A percentile compares a stretch with the other conserved stretches of the same genome.
These are phyloP conservation scores for Chloroclysta siterata DNA, from an alignment of 2,888 invertebrate genomes.

Conservation along the genomic window DNA sequence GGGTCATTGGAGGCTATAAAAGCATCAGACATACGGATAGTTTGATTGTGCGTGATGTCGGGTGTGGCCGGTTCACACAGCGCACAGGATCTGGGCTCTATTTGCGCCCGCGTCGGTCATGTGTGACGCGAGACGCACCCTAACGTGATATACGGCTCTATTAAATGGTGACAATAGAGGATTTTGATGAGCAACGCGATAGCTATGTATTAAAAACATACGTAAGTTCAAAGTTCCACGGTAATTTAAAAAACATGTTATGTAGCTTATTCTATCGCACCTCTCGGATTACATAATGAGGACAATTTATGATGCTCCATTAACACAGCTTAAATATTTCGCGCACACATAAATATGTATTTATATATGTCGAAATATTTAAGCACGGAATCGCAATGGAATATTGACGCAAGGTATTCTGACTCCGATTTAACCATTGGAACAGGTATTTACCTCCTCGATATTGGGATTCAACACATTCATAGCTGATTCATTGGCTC, in stretches of 20 bases:
- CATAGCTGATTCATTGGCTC: constrained; percentile 54
- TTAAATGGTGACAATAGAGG: constrained; percentile 39
- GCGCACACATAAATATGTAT: too few relatives aligned
- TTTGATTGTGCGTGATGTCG: constrained; percentile 56
- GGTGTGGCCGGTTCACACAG: constrained; percentile 72
- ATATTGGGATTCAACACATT: constrained; percentile 38
- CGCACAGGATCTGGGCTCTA: constrained; percentile 83
- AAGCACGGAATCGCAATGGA: not conserved
- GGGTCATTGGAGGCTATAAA: constrained; percentile 34
- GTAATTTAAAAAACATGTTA: not conserved
- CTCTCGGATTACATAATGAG: not conserved
- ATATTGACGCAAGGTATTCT: constrained; percentile 17
- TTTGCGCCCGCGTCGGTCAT: constrained; percentile 73
- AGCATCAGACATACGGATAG: constrained; percentile 45
- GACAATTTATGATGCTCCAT: too few relatives aligned
- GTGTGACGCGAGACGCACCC: constrained; percentile 69
- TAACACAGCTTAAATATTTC: not conserved
- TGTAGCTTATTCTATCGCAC: not conserved
- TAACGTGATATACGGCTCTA: constrained; percentile 54
- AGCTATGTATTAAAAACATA: constrained; percentile 28
- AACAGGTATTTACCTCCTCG: constrained; percentile 6
- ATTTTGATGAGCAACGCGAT: constrained; percentile 35
- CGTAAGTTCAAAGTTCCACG: constrained; percentile 22
- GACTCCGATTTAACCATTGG: not conserved
- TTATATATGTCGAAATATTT: not conserved